Evolutionary conservation across 2,888 invertebrate genomes (phyloP).

Genomic region (Hipparchia semele): DNA sequence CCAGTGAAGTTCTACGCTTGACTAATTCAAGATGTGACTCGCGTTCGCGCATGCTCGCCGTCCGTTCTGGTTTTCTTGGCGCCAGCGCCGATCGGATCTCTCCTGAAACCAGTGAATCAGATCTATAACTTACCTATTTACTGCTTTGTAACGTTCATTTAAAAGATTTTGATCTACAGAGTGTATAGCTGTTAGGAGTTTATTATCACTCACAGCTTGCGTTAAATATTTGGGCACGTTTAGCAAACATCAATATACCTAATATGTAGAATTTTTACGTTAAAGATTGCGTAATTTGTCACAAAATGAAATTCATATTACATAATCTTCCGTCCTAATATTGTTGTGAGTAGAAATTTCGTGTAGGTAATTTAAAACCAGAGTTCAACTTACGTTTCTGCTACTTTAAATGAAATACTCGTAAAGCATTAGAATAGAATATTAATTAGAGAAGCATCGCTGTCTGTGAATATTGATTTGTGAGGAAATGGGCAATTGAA

Average conservation of each 20-base stretch:
- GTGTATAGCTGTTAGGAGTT: background rate
- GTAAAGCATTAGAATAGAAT: conserved; percentile 12
- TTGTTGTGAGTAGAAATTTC: background rate
- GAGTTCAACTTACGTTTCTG: conserved; percentile 5
- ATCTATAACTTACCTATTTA: conserved; percentile 32
- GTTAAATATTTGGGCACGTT: background rate
- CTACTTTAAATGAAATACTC: conserved; percentile 11
- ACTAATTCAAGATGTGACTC: conserved; percentile 86
- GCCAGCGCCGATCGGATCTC: conserved; percentile 92
- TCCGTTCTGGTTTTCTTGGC: conserved; percentile 92
- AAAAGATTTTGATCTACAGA: background rate
- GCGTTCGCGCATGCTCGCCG: conserved; percentile 92
- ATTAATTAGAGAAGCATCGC: conserved; percentile 3
- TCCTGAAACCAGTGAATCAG: conserved; percentile 74
- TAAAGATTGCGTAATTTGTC: conserved; percentile 2
- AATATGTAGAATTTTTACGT: background rate
- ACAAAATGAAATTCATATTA: conserved; percentile 3
- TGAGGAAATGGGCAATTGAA: background rate
- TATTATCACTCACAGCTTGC: background rate
- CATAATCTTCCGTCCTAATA: conserved; percentile 4
- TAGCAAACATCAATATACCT: background rate
- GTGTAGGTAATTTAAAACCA: conserved; percentile 1
- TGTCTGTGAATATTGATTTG: conserved; percentile 10
- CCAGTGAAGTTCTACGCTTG: conserved; percentile 74
- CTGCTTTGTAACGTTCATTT: background rate